Evolutionary conservation across 2,113 vertebrate genomes (phyloP), one percentile per base, ranked within the genome.

Genomic region (Sapayoa aenigma): DNA sequence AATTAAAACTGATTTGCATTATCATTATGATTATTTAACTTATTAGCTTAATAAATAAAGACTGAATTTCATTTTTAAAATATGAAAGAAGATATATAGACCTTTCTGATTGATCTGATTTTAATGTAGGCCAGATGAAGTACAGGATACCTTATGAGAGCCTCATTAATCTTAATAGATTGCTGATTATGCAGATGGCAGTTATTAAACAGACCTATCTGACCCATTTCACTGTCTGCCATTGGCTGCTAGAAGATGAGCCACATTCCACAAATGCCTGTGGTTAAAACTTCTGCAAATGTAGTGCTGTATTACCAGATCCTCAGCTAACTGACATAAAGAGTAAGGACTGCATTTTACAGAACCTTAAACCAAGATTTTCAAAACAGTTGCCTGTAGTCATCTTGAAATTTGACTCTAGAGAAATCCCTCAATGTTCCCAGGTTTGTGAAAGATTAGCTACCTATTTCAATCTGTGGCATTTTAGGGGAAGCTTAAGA

Each of bases 141-240:
- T 84, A 86, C 65, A 78, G 93, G 90, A 86, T 90, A 86, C 78
- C 15, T 13, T 95, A 86, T 71, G 73, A 93, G 47, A 89, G 4
- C 5, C 25, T 89, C 85, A 92, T 96, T 84, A 95, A 94, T 96
- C 95, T 94, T 95, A 84, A 94, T 81, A 92, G 60, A 93, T 88
- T 86, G 65, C 65, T 88, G 92, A 88, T 96, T 86, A 92, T 92
- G 68, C 66, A 95, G 53, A 73, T 90, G 80, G 27, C 79, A 95
- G 84, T 93, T 88, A 84, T 78, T 81, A 78, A 56, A 49, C 2
- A 31, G 53, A 94, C 72, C 49, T 81, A 52, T 59, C n/a, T 88
- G 88, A 93, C 76, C 76, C 91, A 84, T 90, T 94, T 62, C 56
- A 44, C 21, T 65, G 10, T 39, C 47, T 86, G 17, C 30, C 31